phyloP scores from a whole-genome alignment of 2,888 invertebrate species.

The Ceramica pisi region DNA sequence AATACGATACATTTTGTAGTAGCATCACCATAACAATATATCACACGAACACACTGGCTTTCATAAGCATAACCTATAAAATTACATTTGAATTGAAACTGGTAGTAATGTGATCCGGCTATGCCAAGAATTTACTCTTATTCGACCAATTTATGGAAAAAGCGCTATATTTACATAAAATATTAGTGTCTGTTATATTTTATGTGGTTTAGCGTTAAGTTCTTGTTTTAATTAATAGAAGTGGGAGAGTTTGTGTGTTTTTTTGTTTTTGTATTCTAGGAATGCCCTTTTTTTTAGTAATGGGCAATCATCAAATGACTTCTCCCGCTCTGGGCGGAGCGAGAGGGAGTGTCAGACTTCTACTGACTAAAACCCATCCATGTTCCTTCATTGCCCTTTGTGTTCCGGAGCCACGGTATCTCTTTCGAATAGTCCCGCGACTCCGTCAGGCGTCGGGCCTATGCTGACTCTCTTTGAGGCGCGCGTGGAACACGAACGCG shows the following conservation, averaged over 20 bases:
- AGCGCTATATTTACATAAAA: conserved; percentile 62
- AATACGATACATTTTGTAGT: conserved; percentile 44
- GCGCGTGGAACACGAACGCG: too few relatives aligned
- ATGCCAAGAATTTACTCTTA: conserved; percentile 64
- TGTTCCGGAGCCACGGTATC: too few relatives aligned
- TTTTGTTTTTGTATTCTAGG: conserved; percentile 6
- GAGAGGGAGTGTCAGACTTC: too few relatives aligned
- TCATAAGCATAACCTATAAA: conserved; percentile 50
- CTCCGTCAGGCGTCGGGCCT: too few relatives aligned
- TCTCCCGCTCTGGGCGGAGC: too few relatives aligned
- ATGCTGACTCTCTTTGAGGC: too few relatives aligned
- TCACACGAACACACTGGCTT: conserved; percentile 36
- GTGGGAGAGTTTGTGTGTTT: conserved; percentile 23
- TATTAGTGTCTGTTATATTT: conserved; percentile 43
- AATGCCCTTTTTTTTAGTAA: too few relatives aligned
- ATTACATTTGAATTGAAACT: conserved; percentile 57
- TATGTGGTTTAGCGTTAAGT: conserved; percentile 38
- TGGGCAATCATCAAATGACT: too few relatives aligned
- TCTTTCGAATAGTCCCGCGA: too few relatives aligned
- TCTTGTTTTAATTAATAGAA: conserved; percentile 49
- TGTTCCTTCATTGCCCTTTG: too few relatives aligned
- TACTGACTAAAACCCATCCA: too few relatives aligned
- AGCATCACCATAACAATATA: conserved; percentile 55
- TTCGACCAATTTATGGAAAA: conserved; percentile 50
- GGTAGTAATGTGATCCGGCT: conserved; percentile 60